Percentiles rank a stretch among this genome's conserved stretches.
These are phyloP conservation scores for Zosterops pallidus DNA, from an alignment of 2,113 vertebrate species.

Conservation along the genomic window DNA sequence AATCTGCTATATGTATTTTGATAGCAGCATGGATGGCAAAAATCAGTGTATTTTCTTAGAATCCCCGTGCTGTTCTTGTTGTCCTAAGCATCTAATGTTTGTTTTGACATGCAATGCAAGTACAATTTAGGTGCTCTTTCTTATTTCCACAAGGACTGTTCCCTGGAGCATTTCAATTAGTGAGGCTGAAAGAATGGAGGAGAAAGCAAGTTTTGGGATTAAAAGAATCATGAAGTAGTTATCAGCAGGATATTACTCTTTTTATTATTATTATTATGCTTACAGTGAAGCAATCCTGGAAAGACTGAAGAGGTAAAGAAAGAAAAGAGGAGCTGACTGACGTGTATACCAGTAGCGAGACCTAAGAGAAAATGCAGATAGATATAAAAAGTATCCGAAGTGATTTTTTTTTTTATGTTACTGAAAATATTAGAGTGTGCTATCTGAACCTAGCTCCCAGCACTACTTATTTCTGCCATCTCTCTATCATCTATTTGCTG, in stretches of 20 bases:
- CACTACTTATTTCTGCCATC: constrained; percentile 24
- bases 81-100: not conserved
- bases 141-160: not conserved
- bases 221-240: not conserved
- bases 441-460: constrained; percentile 12
- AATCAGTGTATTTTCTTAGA: not conserved
- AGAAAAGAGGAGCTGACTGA: not conserved
- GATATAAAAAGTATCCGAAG: not conserved
- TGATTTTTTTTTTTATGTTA: not conserved
- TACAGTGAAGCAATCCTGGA: not conserved
- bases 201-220: constrained; percentile 20
- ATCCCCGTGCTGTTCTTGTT: not conserved
- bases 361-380: not conserved
- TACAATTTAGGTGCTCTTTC: not conserved
- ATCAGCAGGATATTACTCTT: not conserved
- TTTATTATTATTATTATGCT: not conserved
- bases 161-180: constrained; percentile 1
- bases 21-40: not conserved
- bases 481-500: constrained; percentile 14
- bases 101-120: not conserved
- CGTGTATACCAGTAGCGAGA: not conserved
- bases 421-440: not conserved
- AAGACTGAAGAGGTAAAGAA: not conserved
- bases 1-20: not conserved
- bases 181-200: not conserved